Evolutionary conservation across 2,888 invertebrate genomes (phyloP), one percentile per base, ranked within the genome.

Genomic region (Brachyptera risi): DNA sequence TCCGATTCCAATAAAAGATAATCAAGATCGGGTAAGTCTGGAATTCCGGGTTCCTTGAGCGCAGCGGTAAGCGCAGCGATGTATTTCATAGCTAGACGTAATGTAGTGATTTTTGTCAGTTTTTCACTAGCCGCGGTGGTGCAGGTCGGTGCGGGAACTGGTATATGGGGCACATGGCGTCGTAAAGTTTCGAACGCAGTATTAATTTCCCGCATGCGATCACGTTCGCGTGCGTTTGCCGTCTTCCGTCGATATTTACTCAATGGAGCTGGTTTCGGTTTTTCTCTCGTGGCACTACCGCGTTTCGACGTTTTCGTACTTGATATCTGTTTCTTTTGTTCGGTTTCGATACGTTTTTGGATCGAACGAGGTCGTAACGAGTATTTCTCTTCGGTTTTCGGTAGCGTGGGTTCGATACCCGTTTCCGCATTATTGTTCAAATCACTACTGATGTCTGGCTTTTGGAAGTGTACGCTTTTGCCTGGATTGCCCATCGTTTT

Each of bases 211-310:
- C 89, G 80, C 93, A 94, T 94, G 60, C 94, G 82, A 67, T 86
- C 87, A 31, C 94, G 76, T 71, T 95, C 94, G 27, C 94, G 77
- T 0, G 92, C 92, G 77, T 94, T 95, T 13, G 94, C 94, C 0
- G 92, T 92, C 79, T 91, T 90, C 68, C 94, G 81, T 24, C 93
- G 79, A 77, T 94, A 94, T 75, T 93, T 94, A 78, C 92, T 92
- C 68, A 94, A 80, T 7, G 85, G 85, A 13, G 88, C 74, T 1
- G 76, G 88, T 77, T 71, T 80, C 67, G 73, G 71, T 69, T 77
- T 79, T 76, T 73, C 60, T 73, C 69, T 56, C 69, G 49, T 38
- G 54, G 38, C 17, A 23, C 56, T 47, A 40, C 44, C 50, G 19
- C 38, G 56, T 7, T 50, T 59, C 31, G 31, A 19, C 19, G 47